Conservation (phyloP, 2,797 vertebrate genomes). For the Rallus crepitans region DNA sequence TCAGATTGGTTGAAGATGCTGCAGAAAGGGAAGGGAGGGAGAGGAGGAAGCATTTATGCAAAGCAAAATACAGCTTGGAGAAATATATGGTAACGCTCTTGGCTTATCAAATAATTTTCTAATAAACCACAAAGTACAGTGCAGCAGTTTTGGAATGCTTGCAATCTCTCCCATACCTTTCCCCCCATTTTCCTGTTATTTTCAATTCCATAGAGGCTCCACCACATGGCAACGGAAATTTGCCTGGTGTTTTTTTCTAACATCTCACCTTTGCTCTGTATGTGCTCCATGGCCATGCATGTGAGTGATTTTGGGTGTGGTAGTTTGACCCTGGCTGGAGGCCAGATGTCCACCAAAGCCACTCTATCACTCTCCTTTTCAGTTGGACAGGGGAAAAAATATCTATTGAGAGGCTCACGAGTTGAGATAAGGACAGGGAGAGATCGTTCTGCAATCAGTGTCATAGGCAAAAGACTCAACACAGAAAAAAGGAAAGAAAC, state of each 20-base stretch:
- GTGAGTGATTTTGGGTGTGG: not conserved
- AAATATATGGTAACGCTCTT: not conserved
- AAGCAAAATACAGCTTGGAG: not conserved
- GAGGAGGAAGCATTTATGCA: not conserved
- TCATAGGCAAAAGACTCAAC: too few species aligned
- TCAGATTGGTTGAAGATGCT: not conserved
- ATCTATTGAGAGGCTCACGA: too few species aligned
- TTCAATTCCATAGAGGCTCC: not conserved
- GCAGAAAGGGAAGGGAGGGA: not conserved
- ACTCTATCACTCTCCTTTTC: too few species aligned
- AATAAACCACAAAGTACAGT: not conserved
- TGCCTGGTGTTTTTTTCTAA: not conserved
- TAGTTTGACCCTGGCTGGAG: too few species aligned
- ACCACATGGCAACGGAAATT: not conserved
- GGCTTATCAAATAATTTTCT: not conserved
- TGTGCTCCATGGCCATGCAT: not conserved
- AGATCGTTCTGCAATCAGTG: too few species aligned
- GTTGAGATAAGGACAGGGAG: too few species aligned
- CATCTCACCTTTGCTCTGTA: not conserved
- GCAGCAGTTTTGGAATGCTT: not conserved
- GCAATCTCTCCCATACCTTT: not conserved
- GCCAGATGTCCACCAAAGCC: too few species aligned
- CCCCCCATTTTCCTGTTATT: not conserved
- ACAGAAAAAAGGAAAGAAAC: too few species aligned
- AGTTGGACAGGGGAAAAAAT: too few species aligned